Conservation (phyloP, 2,797 vertebrate genomes). For the Phrynocephalus guinanensis region DNA sequence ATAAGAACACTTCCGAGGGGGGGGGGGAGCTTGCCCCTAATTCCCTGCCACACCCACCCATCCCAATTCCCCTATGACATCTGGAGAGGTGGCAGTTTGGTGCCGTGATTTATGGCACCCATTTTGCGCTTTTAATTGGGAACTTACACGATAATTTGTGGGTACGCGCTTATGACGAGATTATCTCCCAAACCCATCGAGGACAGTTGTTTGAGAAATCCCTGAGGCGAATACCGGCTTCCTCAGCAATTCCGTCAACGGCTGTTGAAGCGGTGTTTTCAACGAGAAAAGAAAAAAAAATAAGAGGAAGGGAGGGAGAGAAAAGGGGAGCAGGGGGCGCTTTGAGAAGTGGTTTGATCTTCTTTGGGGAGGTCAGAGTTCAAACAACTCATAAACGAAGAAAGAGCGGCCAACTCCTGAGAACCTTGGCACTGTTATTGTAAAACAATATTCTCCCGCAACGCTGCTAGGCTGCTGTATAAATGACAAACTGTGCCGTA, state of each 20-base stretch:
- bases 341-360: conserved; percentile 86
- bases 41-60: conserved; percentile 17
- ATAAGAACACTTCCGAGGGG: conserved; percentile 42
- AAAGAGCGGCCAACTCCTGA: conserved; percentile 85
- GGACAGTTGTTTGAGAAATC: conserved; percentile 74
- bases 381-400: conserved; percentile 84
- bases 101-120: conserved; percentile 68
- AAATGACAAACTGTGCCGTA: conserved; percentile 80
- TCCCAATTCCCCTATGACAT: conserved; percentile 11
- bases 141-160: conserved; percentile 78
- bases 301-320: conserved; percentile 70
- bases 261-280: conserved; percentile 71
- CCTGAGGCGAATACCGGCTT: conserved; percentile 78
- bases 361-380: conserved; percentile 83
- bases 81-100: conserved; percentile 58
- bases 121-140: conserved; percentile 74
- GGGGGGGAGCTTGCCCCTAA: conserved; percentile 38
- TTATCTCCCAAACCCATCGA: conserved; percentile 74
- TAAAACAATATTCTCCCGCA: conserved; percentile 81
- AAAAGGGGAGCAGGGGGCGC: conserved; percentile 74
- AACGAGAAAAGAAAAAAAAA: neutral
- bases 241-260: conserved; percentile 80
- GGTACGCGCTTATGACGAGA: conserved; percentile 80
- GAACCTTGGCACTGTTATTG: conserved; percentile 83
- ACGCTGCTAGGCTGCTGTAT: conserved; percentile 80